Percentiles rank a stretch among this genome's conserved stretches.
These are phyloP conservation scores for Zygogramma bicolorata DNA, from an alignment of 2,888 invertebrate species.

Conservation along the genomic window DNA sequence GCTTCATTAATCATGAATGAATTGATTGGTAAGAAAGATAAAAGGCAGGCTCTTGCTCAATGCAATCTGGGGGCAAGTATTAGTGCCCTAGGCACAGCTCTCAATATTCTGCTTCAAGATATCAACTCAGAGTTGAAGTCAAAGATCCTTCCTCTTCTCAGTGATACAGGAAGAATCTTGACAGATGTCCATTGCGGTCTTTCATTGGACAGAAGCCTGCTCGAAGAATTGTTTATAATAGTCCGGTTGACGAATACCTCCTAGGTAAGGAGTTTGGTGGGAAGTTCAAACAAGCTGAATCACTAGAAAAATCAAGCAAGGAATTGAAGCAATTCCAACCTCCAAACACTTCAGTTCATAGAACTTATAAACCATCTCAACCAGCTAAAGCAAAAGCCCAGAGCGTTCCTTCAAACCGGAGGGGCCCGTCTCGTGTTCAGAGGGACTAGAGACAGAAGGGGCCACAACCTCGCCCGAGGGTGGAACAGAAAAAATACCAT, in stretches of 20 bases:
- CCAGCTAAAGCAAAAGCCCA: too few species aligned
- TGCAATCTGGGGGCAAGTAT: background rate
- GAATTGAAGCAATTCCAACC: too few species aligned
- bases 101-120: background rate
- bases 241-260: slow-evolving; percentile 4
- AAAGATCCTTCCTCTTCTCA: background rate
- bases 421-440: too few species aligned
- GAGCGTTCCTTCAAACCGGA: too few species aligned
- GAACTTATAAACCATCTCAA: too few species aligned
- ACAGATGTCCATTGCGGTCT: slow-evolving; percentile 8
- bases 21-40: too few species aligned
- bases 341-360: too few species aligned
- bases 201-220: slow-evolving; percentile 4
- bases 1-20: too few species aligned
- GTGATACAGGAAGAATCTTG: slow-evolving; percentile 16
- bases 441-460: too few species aligned
- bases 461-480: too few species aligned
- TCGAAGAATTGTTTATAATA: background rate
- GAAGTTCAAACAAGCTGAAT: background rate
- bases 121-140: background rate
- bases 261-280: slow-evolving; percentile 11
- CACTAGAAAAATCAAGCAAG: background rate
- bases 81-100: background rate
- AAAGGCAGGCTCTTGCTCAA: too few species aligned
- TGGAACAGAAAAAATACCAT: too few species aligned